Evolutionary conservation across 2,888 invertebrate species (phyloP), one percentile per base, ranked within the genome.

Genomic region (Theodoxus fluviatilis): DNA sequence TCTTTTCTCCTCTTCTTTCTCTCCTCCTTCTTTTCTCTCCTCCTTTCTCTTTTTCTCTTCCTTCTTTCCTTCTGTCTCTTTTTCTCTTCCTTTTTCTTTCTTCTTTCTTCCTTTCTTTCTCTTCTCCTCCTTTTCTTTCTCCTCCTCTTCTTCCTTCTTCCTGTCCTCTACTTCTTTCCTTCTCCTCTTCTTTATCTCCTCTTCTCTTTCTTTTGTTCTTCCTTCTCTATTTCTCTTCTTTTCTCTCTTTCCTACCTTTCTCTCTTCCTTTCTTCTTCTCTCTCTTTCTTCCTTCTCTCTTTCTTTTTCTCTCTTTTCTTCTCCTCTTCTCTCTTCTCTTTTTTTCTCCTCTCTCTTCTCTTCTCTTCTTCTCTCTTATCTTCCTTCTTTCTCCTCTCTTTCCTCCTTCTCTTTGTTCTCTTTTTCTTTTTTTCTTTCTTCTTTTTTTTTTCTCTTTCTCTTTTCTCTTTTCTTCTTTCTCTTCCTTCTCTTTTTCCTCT

Each of bases 1-100:
- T 37, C 37, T 35, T 37, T 63, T 35, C 63, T 63, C 31, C 63
- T 35, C n/a, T 35, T 37, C 37, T 35, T 37, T 63, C 15, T n/a
- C 37, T 35, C 63, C 37, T 35, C 63, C 37, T 35, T 37, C 47
- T 64, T 15, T 64, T 35, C 37, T 64, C 25, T 15, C 38, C 38
- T 7, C 38, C 38, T 3, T 9, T 64, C 35, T 38, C 38, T 7
- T 38, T 64, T 7, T n/a, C 38, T 7, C 22, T 64, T n/a, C n/a
- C 18, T 37, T 38, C 18, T 28, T 64, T 7, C 22, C 15, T 7
- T 37, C n/a, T 7, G 7, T 64, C 18, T n/a, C 38, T 7, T 28
- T 64, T 7, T n/a, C 15, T 7, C 43, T 65, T 3, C 25, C 43
- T 2, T 22, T 65, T 2, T 22, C 43, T 2, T 22, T 65, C 3